These are phyloP conservation scores for Tetramorium simillimum DNA, from an alignment of 1,140 invertebrate genomes.

Conservation along the genomic window DNA sequence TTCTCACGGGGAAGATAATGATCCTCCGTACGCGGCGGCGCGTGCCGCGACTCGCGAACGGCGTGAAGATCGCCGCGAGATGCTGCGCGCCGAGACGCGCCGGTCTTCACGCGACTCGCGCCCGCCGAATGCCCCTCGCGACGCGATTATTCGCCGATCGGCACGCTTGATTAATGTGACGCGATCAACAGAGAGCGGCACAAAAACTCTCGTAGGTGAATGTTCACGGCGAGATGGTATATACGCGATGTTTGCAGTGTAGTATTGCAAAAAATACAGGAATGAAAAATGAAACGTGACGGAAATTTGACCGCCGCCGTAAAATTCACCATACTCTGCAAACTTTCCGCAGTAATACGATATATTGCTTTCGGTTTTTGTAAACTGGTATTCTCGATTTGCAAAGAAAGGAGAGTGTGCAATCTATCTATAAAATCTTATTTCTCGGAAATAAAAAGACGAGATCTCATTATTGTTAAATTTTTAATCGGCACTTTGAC, in stretches of 20 bases:
- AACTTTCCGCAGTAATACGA: background rate
- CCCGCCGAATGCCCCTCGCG: background rate
- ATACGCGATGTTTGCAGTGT: background rate
- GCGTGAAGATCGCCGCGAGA: constrained; percentile 1
- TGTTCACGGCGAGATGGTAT: background rate
- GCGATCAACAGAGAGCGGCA: background rate
- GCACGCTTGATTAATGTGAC: background rate
- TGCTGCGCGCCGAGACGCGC: background rate
- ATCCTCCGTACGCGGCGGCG: background rate
- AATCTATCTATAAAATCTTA: background rate
- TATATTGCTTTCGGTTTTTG: background rate
- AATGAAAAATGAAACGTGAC: background rate
- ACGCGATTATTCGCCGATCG: background rate
- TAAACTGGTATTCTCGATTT: background rate
- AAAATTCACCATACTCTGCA: background rate
- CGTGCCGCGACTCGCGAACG: background rate
- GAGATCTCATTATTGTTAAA: background rate
- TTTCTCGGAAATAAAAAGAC: background rate
- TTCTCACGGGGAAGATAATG: background rate
- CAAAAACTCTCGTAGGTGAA: background rate
- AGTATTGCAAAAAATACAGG: background rate
- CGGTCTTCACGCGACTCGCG: background rate
- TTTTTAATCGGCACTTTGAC: background rate
- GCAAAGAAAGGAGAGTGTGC: background rate
- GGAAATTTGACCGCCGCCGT: background rate